Percentiles rank a stretch among this genome's conserved stretches.
Evolutionary conservation across 1,140 invertebrate genomes (phyloP).

Genomic region (Vanessa tameamea): DNA sequence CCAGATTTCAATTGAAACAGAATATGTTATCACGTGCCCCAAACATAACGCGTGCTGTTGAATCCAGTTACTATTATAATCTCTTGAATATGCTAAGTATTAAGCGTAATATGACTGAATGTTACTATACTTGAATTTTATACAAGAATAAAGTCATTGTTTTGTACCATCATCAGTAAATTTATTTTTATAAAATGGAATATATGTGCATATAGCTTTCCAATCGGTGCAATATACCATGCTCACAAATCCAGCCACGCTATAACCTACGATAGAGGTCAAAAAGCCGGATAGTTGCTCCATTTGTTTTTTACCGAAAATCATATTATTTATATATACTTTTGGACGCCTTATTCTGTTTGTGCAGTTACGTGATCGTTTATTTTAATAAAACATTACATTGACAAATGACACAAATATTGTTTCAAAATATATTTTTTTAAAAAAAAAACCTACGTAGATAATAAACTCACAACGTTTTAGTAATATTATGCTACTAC

Average conservation of each 20-base stretch:
- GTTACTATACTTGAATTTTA: background rate
- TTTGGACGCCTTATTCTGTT: background rate
- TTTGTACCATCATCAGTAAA: conserved; percentile 68
- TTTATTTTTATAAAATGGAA: conserved; percentile 88
- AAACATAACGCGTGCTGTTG: conserved; percentile 21
- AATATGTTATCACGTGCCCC: conserved; percentile 52
- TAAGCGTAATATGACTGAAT: background rate
- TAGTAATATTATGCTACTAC: too few relatives aligned
- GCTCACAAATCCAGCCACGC: conserved; percentile 76
- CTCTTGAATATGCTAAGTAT: conserved; percentile 22
- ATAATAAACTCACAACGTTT: too few relatives aligned
- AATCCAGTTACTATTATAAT: conserved; percentile 21
- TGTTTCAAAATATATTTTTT: too few relatives aligned
- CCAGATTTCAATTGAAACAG: conserved; percentile 45
- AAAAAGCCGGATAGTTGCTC: conserved; percentile 48
- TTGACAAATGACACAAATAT: background rate
- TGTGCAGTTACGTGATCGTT: too few relatives aligned
- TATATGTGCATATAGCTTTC: conserved; percentile 84
- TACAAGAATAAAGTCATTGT: conserved; percentile 3
- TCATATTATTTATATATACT: conserved; percentile 34
- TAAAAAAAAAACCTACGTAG: too few relatives aligned
- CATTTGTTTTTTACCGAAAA: conserved; percentile 58
- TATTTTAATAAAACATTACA: background rate
- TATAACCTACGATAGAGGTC: conserved; percentile 81
- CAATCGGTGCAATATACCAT: conserved; percentile 88